Conservation (phyloP, 2,797 vertebrate genomes). For the Trematomus bernacchii region DNA sequence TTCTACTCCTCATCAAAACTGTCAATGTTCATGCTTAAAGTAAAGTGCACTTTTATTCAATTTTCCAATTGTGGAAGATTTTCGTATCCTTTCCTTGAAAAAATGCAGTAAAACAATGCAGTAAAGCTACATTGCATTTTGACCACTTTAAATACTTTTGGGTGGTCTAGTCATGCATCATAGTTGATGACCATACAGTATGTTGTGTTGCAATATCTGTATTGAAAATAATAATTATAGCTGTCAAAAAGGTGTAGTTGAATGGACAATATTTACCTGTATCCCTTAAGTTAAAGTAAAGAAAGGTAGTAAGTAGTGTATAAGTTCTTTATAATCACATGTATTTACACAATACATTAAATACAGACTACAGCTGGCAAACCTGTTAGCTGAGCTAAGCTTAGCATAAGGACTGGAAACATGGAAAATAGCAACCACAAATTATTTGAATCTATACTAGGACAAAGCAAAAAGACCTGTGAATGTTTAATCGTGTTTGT, state of each 20-base stretch:
- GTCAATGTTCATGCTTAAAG: slow-evolving; percentile 33
- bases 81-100: background rate
- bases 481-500: background rate
- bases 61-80: background rate
- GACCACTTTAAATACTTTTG: background rate
- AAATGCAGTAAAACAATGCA: background rate
- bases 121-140: background rate
- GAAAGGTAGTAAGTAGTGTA: background rate
- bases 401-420: background rate
- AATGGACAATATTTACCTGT: background rate
- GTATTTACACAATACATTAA: background rate
- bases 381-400: background rate
- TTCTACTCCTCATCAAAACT: slow-evolving; percentile 29
- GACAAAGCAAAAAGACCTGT: background rate
- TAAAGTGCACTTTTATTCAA: slow-evolving; percentile 38
- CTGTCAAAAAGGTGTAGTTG: background rate
- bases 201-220: background rate
- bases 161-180: background rate
- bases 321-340: background rate
- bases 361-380: background rate
- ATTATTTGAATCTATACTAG: background rate
- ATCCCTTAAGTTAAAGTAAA: background rate
- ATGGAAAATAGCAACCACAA: background rate
- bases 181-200: background rate
- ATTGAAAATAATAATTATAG: background rate